These are phyloP conservation scores for Scaptomyza parva DNA, from an alignment of 2,888 invertebrate species.

Conservation along the genomic window DNA sequence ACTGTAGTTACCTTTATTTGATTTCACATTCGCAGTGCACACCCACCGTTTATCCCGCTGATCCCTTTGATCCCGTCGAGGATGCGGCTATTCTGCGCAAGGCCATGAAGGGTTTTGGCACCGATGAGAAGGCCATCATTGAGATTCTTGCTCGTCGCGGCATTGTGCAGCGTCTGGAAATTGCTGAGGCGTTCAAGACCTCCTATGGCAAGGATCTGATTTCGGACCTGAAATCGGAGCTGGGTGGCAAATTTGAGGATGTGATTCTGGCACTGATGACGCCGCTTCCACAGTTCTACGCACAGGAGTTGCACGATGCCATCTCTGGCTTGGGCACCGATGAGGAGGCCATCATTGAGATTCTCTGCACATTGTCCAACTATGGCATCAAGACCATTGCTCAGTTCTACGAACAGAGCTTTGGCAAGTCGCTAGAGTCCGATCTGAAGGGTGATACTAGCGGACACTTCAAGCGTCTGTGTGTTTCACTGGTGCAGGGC, in stretches of 20 bases:
- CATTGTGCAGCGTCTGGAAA: constrained; percentile 95
- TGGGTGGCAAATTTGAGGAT: constrained; percentile 95
- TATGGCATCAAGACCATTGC: constrained; percentile 94
- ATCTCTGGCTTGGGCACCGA: constrained; percentile 95
- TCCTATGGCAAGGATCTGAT: constrained; percentile 95
- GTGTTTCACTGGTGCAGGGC: constrained; percentile 94
- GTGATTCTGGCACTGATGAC: constrained; percentile 96
- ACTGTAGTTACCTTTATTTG: not conserved
- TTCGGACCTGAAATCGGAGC: constrained; percentile 94
- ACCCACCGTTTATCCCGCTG: constrained; percentile 94
- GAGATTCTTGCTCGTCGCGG: constrained; percentile 94
- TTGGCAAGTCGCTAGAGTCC: constrained; percentile 91
- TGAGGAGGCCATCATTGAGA: constrained; percentile 96
- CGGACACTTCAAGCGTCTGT: constrained; percentile 96
- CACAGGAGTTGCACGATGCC: constrained; percentile 94
- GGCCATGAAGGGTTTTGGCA: constrained; percentile 97
- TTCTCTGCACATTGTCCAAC: constrained; percentile 95
- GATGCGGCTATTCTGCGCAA: constrained; percentile 94
- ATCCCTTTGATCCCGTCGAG: constrained; percentile 93
- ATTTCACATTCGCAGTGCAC: constrained; percentile 88
- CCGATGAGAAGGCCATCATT: constrained; percentile 96
- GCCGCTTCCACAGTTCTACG: constrained; percentile 95
- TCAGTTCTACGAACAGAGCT: constrained; percentile 93
- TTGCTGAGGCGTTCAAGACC: constrained; percentile 96
- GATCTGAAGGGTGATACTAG: constrained; percentile 97